Evolutionary conservation across 1,140 invertebrate genomes (phyloP), one percentile per base, ranked within the genome.

Genomic region (Heliothis virescens): DNA sequence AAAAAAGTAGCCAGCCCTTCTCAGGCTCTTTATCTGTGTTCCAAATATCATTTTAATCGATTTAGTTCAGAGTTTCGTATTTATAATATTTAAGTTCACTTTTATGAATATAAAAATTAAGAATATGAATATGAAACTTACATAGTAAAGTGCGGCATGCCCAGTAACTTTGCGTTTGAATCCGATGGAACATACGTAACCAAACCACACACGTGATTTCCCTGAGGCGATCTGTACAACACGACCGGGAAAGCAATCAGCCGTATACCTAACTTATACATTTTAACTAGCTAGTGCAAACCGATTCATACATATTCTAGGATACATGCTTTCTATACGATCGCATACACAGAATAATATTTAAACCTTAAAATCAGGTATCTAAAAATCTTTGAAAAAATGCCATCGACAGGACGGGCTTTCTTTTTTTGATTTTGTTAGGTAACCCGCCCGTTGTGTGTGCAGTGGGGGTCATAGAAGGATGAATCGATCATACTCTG

Each of bases 191-290:
- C 57, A 65, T 67, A 71, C 48, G 48, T 71, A 71, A 71, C 67
- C 48, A 71, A 71, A 71, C 67, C 48, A 71, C 67, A 71, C 67
- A 53, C 67, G 47, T 71, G 67, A 71, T 71, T 71, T 71, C 67
- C 67, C 67, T 53, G 21, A 71, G 67, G 67, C 48, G 18, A 53
- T 52, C 29, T 18, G 18, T 52, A 71, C 21, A 53, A 71, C 48
- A 71, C 48, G 18, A 29, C 47, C 21, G 67, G 67, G 67, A 26
- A 52, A 71, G 67, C 67, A 71, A 52, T 71, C 67, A 53, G 48
- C 48, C 21, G 48, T 29, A 67, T 47, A 50, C 47, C 67, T 67
- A 67, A 53, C 18, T 29, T 52, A 69, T 71, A 52, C 11, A 71
- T 71, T 52, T 71, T 71, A 26, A 50, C 12, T 71, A 71, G 18